Base-by-base conservation (phyloP, 1,140 invertebrate genomes). In the Sesamia nonagrioides region DNA sequence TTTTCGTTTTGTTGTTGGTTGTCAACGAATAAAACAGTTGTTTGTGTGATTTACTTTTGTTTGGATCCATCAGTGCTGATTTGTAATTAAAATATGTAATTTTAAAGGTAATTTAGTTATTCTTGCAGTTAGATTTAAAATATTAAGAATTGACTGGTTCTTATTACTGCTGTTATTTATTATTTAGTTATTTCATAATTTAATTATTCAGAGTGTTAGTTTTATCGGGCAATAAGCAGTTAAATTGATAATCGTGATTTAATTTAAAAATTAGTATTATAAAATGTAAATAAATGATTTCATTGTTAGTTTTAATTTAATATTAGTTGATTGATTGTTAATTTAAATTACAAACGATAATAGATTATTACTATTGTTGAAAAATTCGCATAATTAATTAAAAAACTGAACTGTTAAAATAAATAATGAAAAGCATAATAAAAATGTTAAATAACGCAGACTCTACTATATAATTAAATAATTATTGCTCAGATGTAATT, bases 161-260 rank as follows among this genome's bases (percentile, higher is more conserved):
- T 82, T 84, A 83, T 80, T 86, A 80, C 84, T 83, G 89, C 86
- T 92, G 92, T 93, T 94, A 93, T 94, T 93, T 93, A 93, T 93
- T 93, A 88, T 93, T 91, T 93, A 93, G 79, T 83, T 89, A 84
- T 79, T 85, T 84, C 80, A 56, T 79, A 79, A 45, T 82, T 82
- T 87, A 82, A 78, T 54, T 81, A 78, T 80, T 58, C 66, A 75
- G 82, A 85, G 86, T 86, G 72, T 82, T 87, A 85, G 82, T 82
- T 79, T 88, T 85, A 42, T 86, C 81, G 52, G 69, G 71, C 61
- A 81, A 78, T 81, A 69, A 77, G 74, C 74, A 77, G 68, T 61
- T 78, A 69, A 79, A 82, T 50, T 48, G 56, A 45, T 82, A 77
- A 77, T 77, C 50, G 77, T 78, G 77, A 82, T 78, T 54, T 77